These are phyloP conservation scores for Phasia obesa DNA, from an alignment of 2,888 invertebrate genomes.

Conservation along the genomic window DNA sequence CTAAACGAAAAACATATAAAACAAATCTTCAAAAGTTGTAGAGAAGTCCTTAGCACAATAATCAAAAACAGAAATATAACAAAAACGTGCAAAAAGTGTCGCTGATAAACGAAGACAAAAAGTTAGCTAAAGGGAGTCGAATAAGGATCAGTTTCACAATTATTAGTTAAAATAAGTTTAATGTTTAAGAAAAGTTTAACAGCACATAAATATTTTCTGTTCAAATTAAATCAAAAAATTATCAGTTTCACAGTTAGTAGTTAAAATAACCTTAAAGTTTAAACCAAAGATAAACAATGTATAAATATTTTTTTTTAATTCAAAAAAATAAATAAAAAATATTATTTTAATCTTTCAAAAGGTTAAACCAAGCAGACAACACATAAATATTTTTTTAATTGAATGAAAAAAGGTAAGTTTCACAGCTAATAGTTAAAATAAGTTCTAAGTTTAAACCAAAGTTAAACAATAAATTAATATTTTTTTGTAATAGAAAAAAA, in stretches of 20 bases:
- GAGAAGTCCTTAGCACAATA: neutral
- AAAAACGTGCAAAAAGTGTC: constrained; percentile 70
- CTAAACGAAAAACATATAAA: constrained; percentile 36
- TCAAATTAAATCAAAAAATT: too few relatives aligned
- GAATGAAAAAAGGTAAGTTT: constrained; percentile 1
- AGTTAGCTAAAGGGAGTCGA: neutral
- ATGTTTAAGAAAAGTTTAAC: neutral
- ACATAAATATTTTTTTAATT: too few relatives aligned
- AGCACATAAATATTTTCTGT: neutral
- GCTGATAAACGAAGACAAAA: constrained; percentile 58
- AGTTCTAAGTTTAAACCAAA: neutral
- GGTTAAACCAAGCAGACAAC: too few relatives aligned
- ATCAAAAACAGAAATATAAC: constrained; percentile 2
- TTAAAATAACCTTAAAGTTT: too few relatives aligned
- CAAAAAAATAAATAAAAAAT: too few relatives aligned
- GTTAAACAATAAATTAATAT: neutral
- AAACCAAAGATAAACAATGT: too few relatives aligned
- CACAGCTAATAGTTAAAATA: neutral
- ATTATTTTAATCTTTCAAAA: too few relatives aligned
- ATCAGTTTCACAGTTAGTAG: too few relatives aligned
- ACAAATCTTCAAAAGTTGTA: constrained; percentile 33
- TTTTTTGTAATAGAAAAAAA: neutral
- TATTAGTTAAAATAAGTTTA: too few relatives aligned
- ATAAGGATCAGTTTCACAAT: constrained; percentile 7
- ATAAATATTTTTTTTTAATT: too few relatives aligned